Base-by-base conservation (phyloP, 1,140 invertebrate species). In the Camponotus vicinus region DNA sequence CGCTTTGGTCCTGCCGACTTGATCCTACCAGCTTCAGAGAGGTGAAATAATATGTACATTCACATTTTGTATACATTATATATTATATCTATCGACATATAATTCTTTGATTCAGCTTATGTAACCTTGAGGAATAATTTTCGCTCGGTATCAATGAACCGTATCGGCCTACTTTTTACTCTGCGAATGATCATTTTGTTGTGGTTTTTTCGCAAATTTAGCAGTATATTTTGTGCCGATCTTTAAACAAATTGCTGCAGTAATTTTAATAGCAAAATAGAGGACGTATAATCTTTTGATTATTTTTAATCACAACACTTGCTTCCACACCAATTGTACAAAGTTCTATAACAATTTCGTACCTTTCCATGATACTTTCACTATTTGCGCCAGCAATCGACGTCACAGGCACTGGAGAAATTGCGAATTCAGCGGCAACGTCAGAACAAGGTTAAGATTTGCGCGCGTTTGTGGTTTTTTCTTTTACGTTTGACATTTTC, bases 141-240 rank as follows among this genome's bases (percentile, higher is more conserved):
- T 87, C 80, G 80, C 66, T 34, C 49, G 15, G 34, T 66, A 59
- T 63, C 80, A 69, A 49, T 66, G 86, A 67, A 87, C 86, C 63
- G 52, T 87, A 37, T 57, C 70, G 86, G 34, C 86, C 86, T 85
- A 85, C 86, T 87, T 87, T 75, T 69, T 59, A 66, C 40, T 52
- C 11, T 70, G 71, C 52, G 64, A 70, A 57, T 13, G 27, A 73
- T 75, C 55, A 18, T 82, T 70, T 70, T 73, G 37, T 73, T 37
- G 61, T 4, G 55, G 55, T 27, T 34, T 37, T 15, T 75, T 15
- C 34, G 52, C 6, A n/a, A 83, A 83, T 83, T 75, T 49, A 75
- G n/a, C 71, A 40, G 34, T 59, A 49, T n/a, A 49, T 13, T 49
- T 57, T 21, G 55, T 15, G 61, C 11, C 64, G 49, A 37, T 42